These are phyloP conservation scores for Suncus etruscus DNA, from an alignment of 2,113 vertebrate genomes.

Conservation along the genomic window DNA sequence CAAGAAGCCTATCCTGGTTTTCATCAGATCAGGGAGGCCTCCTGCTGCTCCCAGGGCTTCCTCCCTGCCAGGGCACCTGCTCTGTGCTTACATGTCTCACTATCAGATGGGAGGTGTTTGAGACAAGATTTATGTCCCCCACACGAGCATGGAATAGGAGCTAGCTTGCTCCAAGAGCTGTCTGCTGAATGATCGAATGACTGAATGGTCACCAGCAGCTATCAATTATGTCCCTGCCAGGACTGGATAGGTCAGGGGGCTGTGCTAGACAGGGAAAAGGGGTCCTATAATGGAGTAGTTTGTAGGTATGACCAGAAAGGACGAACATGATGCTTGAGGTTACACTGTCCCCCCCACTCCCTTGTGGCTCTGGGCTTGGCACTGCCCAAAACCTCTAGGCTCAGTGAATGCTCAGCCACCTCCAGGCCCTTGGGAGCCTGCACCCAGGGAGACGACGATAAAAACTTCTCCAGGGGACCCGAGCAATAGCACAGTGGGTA, in stretches of 20 bases:
- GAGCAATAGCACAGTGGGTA: no score
- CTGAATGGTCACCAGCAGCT: background rate
- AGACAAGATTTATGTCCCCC: background rate
- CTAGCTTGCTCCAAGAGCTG: background rate
- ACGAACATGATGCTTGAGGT: background rate
- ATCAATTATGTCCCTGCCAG: no score
- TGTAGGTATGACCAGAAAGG: slow-evolving; percentile 16
- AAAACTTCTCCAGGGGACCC: slow-evolving; percentile 37
- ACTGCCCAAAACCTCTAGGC: background rate
- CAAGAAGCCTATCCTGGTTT: background rate
- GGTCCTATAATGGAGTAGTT: background rate
- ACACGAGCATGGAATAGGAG: background rate
- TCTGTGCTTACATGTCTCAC: background rate
- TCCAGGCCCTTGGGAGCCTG: background rate
- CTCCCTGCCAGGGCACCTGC: background rate
- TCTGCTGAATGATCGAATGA: background rate
- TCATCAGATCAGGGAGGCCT: background rate
- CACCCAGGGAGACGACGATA: slow-evolving; percentile 12
- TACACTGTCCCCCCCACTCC: fast-evolving
- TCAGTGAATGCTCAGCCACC: slow-evolving; percentile 18
- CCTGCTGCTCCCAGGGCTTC: background rate
- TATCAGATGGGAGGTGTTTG: background rate
- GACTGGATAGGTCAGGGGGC: background rate
- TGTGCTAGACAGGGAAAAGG: background rate
- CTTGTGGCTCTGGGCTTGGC: background rate